Evolutionary conservation across 1,140 invertebrate species (phyloP), one percentile per base, ranked within the genome.

Genomic region (Ephestia elutella): DNA sequence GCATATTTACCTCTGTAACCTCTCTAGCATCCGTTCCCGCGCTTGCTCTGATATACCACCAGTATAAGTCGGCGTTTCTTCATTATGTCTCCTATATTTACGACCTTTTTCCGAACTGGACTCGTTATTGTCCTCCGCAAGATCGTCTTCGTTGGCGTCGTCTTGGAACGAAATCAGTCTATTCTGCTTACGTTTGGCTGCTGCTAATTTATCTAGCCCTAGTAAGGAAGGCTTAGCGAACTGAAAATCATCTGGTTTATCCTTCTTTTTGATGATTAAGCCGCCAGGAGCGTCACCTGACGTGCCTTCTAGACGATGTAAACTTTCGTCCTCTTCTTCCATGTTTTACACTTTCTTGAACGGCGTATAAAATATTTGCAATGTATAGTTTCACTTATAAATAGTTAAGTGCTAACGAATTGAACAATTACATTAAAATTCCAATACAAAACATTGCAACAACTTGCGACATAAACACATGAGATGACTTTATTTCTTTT

Each of bases 21-120:
- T 90, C 63, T 94, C 90, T 30, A 94, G 86, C 64, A 95, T 89
- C 65, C 93, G 90, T 70, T 94, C 91, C 63, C 92, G 90, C 0
- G 96, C 96, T 80, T 95, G 93, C 56, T 92, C 91, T 38, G 94
- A 95, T 2, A 98, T 93, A 20, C 97, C 97, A 35, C 96, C 97
- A 4, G 97, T 97, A 75, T 98, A 93, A 0, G 97, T 96, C 0
- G 97, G 97, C 7, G 97, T 98, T 89, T 99, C 97, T 71, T 95
- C 93, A 70, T 93, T 91, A 8, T 93, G 89, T 59, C 92, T 87
- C 57, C 97, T 90, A 75, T 97, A 96, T 81, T 95, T 93, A 65
- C 95, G 82, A 55, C 83, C 90, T 32, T 80, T 85, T 5, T 48
- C 53, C 19, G 90, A 82, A 53, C 84, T 90, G 56, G 83, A 66